Evolutionary conservation across 2,888 invertebrate species (phyloP).

Genomic region (Xestia sexstrigata): DNA sequence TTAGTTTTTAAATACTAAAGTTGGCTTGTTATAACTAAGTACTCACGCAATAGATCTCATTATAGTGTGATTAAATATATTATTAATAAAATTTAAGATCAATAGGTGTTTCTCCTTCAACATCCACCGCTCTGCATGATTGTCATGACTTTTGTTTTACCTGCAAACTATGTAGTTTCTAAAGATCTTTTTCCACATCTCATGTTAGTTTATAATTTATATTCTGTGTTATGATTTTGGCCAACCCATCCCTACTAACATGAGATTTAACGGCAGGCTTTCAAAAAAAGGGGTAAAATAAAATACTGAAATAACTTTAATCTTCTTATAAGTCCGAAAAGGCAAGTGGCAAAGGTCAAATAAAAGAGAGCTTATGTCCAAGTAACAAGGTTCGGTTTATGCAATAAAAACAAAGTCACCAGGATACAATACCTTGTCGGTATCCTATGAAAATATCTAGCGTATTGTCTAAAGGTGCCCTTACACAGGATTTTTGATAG

Average conservation of each 20-base stretch:
- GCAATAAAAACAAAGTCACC: slow-evolving; percentile 40
- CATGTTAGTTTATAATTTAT: neutral
- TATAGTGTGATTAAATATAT: neutral
- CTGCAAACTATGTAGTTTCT: neutral
- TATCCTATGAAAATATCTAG: slow-evolving; percentile 56
- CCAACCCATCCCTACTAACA: neutral
- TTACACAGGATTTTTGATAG: neutral
- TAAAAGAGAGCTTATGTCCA: slow-evolving; percentile 9
- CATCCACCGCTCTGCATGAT: neutral
- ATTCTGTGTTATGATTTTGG: neutral
- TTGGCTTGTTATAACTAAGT: neutral
- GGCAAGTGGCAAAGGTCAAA: slow-evolving; percentile 8
- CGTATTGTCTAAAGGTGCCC: neutral
- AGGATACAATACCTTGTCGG: neutral
- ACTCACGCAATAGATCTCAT: neutral
- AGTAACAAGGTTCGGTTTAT: slow-evolving; percentile 18
- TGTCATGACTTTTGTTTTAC: neutral
- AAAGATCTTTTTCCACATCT: neutral
- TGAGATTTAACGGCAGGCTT: neutral
- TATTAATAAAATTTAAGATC: neutral
- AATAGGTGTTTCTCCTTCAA: neutral
- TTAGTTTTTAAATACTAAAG: neutral
- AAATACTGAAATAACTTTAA: slow-evolving; percentile 1
- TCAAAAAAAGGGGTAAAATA: neutral
- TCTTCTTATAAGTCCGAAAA: slow-evolving; percentile 4